Base-by-base conservation (phyloP, 1,140 invertebrate species). In the Drosophila pseudoobscura region DNA sequence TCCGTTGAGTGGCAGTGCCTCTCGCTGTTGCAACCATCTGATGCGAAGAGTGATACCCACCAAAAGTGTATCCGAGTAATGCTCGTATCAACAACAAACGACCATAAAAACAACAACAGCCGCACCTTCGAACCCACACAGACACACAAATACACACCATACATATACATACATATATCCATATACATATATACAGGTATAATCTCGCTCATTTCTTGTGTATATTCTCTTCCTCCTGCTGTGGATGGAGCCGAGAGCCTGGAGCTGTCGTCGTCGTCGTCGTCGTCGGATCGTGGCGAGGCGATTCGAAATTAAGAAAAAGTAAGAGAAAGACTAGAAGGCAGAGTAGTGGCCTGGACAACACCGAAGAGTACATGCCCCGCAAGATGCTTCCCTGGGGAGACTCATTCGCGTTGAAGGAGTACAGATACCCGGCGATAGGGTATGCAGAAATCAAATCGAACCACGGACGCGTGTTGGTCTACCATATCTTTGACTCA, bases 71-170 rank as follows among this genome's bases (percentile, higher is more conserved):
- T 39, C 1, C 11, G 11, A 39, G 11, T 39, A 39, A 13, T 39
- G 11, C 35, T 13, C 35, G 35, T 5, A 39, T 39, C 35, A 39
- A 13, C 35, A 11, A 39, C 61, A 75, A 62, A 79, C 80, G 72
- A 47, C 76, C 54, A 84, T 83, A 72, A 79, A 76, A 57, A 57
- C 82, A 80, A 77, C 71, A 75, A 61, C 61, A 35, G 82, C 82
- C 82, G 82, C 82, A 85, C 82, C 82, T 87, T 87, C 61, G 63
- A 71, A 56, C 62, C 55, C 43, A 47, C 72, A 84, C 64, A 64
- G 54, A 68, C 44, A 60, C 15, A n/a, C 39, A 61, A 49, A 24
- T 24, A 0, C 4, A 50, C 47, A 0, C 15, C 24, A 24, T 24
- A 75, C 39, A 65, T 43, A 45, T 44, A 63, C 68, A 61, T 56